phyloP scores from a whole-genome alignment of 2,113 vertebrate species.

The Eubucco bourcierii region DNA sequence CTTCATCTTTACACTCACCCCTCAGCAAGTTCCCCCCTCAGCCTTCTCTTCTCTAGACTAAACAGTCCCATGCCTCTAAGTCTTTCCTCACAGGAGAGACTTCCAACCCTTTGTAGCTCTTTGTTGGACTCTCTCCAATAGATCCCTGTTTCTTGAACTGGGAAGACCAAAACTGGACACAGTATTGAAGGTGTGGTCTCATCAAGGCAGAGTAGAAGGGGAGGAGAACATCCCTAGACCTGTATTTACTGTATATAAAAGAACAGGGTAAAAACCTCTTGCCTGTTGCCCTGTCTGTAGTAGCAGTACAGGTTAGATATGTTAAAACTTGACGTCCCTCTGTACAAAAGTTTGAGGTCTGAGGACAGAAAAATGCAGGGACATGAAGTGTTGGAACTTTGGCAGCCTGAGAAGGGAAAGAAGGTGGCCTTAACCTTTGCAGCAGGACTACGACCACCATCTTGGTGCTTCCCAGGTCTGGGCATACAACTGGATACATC shows the following conservation, averaged over 20 bases:
- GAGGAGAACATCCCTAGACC: too few relatives aligned
- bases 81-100: too few relatives aligned
- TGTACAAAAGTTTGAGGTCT: not conserved
- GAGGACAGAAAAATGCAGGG: not conserved
- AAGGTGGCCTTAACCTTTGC: not conserved
- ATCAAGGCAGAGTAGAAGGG: too few relatives aligned
- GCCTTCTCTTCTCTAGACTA: too few relatives aligned
- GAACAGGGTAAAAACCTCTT: not conserved
- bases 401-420: not conserved
- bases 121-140: too few relatives aligned
- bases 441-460: not conserved
- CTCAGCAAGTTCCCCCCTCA: too few relatives aligned
- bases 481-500: accelerated
- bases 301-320: accelerated
- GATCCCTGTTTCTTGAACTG: too few relatives aligned
- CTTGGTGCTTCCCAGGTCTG: not conserved
- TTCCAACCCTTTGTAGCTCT: too few relatives aligned
- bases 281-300: not conserved
- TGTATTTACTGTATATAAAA: not conserved
- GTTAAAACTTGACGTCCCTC: not conserved
- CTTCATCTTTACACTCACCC: too few relatives aligned
- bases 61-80: too few relatives aligned
- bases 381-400: not conserved
- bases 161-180: too few relatives aligned
- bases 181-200: too few relatives aligned